These are phyloP conservation scores for Eupithecia centaureata DNA, from an alignment of 2,888 invertebrate genomes.

Conservation along the genomic window DNA sequence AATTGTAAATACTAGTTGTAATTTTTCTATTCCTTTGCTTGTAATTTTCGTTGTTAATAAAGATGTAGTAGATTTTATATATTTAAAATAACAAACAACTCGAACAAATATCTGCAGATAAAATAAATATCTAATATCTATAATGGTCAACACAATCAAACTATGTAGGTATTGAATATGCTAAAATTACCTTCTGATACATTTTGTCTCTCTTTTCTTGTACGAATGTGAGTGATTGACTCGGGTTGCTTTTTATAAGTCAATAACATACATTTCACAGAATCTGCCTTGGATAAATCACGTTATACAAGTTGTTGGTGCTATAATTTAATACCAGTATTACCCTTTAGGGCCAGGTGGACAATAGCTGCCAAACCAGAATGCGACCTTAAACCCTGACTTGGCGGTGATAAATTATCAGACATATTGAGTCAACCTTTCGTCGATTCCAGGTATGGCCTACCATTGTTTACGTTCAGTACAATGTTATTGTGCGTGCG, in stretches of 20 bases:
- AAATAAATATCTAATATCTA: too few species aligned
- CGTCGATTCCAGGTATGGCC: conserved; percentile 26
- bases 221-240: conserved; percentile 54
- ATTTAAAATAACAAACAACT: too few species aligned
- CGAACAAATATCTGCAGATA: too few species aligned
- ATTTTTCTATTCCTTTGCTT: too few species aligned
- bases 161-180: too few species aligned
- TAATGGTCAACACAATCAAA: background rate
- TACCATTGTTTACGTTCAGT: conserved; percentile 25
- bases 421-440: conserved; percentile 40
- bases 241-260: conserved; percentile 61
- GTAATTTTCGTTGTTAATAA: too few species aligned
- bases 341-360: conserved; percentile 15
- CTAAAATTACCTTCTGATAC: conserved; percentile 51
- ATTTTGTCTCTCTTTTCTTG: conserved; percentile 49
- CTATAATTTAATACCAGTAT: conserved; percentile 8
- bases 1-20: too few species aligned
- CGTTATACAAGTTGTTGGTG: conserved; percentile 16
- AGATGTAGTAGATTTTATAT: too few species aligned
- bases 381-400: conserved; percentile 59
- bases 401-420: conserved; percentile 31
- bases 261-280: conserved; percentile 48
- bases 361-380: conserved; percentile 52
- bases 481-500: conserved; percentile 21
- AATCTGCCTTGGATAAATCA: conserved; percentile 47